Evolutionary conservation across 2,888 invertebrate species (phyloP).

Genomic region (Melanostoma mellinum): DNA sequence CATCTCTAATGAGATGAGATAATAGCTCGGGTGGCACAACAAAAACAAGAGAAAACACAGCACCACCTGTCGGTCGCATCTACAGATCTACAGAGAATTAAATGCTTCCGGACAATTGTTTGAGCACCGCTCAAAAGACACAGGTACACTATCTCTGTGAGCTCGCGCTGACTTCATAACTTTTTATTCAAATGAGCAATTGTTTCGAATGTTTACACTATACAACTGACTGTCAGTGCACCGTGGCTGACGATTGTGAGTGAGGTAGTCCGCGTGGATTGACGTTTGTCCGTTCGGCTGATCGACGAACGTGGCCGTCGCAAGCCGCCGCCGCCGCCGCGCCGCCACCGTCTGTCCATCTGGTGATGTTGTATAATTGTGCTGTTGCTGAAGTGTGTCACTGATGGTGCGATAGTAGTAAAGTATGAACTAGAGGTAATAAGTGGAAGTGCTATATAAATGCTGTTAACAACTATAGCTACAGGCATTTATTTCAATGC

Average conservation of each 20-base stretch:
- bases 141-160: conserved; percentile 43
- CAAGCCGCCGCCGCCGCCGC: no score
- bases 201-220: conserved; percentile 70
- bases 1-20: conserved; percentile 73
- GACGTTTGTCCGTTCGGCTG: conserved; percentile 49
- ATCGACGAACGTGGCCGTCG: conserved; percentile 7
- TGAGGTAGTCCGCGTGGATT: conserved; percentile 20
- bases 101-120: conserved; percentile 73
- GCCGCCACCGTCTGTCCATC: conserved; percentile 26
- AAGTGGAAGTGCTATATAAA: conserved; percentile 51
- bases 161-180: conserved; percentile 66
- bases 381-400: conserved; percentile 64
- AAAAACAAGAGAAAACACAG: conserved; percentile 14
- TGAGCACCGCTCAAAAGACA: conserved; percentile 25
- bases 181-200: conserved; percentile 73
- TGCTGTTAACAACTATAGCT: conserved; percentile 51
- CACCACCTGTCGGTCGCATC: conserved; percentile 67
- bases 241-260: not conserved
- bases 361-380: conserved; percentile 61
- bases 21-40: conserved; percentile 60
- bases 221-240: conserved; percentile 30
- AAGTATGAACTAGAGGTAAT: not conserved
- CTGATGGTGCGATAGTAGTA: conserved; percentile 58
- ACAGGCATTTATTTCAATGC: conserved; percentile 54
- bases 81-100: conserved; percentile 59